Percentiles rank a stretch among this genome's conserved stretches.
Conservation (phyloP, 2,888 invertebrate genomes). For the Stenoptilia bipunctidactyla region DNA sequence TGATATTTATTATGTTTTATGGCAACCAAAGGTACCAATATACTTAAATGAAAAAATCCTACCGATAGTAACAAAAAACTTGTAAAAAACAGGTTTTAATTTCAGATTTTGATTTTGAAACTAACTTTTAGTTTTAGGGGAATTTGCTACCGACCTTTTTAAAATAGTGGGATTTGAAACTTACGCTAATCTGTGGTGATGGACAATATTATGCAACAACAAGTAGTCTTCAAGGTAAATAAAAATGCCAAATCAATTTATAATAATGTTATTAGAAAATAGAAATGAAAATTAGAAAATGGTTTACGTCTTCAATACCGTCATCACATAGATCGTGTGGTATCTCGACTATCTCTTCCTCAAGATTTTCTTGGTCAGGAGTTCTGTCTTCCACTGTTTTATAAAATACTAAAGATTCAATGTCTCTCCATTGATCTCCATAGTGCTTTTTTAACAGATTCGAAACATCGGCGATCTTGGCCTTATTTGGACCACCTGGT, state of each 20-base stretch:
- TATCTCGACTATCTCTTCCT: conserved; percentile 6
- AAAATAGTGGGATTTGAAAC: conserved; percentile 7
- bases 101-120: neutral
- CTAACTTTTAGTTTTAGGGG: neutral
- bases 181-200: neutral
- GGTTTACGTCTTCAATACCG: conserved; percentile 6
- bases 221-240: no score
- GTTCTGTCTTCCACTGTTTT: conserved; percentile 5
- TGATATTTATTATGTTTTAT: no score
- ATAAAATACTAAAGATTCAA: conserved; percentile 9
- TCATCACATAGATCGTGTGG: conserved; percentile 6
- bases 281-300: conserved; percentile 4
- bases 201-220: no score
- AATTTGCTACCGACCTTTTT: conserved; percentile 3
- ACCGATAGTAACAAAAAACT: neutral
- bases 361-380: conserved; percentile 5
- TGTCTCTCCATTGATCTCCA: conserved; percentile 7
- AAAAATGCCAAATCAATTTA: no score
- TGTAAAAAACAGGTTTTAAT: conserved; percentile 1
- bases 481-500: conserved; percentile 7
- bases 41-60: neutral
- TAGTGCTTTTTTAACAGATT: conserved; percentile 11
- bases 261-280: neutral
- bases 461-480: conserved; percentile 11
- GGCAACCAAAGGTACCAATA: no score